These are phyloP conservation scores for Neoitamus cyanurus DNA, from an alignment of 2,888 invertebrate species.

Conservation along the genomic window DNA sequence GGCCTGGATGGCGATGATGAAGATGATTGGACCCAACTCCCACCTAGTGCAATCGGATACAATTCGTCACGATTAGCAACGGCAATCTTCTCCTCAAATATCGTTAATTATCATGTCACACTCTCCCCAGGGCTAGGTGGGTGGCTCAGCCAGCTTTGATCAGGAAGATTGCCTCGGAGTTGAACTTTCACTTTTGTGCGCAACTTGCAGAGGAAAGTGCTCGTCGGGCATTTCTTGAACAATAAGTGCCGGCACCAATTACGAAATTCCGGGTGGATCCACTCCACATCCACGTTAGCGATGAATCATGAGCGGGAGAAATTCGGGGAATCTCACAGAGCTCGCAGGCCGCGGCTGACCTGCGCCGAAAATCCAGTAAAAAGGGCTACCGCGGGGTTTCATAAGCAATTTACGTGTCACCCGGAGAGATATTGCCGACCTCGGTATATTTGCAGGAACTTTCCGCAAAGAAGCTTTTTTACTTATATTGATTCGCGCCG, in stretches of 20 bases:
- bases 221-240: background rate
- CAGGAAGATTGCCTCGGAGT: background rate
- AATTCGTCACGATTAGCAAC: conserved; percentile 18
- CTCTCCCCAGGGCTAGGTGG: background rate
- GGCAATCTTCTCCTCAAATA: conserved; percentile 6
- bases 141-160: background rate
- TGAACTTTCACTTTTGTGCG: background rate
- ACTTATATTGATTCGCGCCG: background rate
- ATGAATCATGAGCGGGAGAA: conserved; percentile 7
- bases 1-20: conserved; percentile 1
- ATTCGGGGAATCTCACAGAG: background rate
- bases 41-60: conserved; percentile 11
- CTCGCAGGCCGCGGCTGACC: background rate
- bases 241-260: background rate
- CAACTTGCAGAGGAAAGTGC: background rate
- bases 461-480: background rate
- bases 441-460: background rate
- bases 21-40: conserved; percentile 7
- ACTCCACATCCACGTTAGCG: background rate
- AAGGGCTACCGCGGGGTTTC: background rate
- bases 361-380: background rate
- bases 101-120: conserved; percentile 15
- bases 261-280: conserved; percentile 8
- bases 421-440: background rate
- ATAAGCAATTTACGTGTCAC: conserved; percentile 32